Evolutionary conservation across 2,797 vertebrate genomes (phyloP).

Genomic region (Enteromius paludinosus): DNA sequence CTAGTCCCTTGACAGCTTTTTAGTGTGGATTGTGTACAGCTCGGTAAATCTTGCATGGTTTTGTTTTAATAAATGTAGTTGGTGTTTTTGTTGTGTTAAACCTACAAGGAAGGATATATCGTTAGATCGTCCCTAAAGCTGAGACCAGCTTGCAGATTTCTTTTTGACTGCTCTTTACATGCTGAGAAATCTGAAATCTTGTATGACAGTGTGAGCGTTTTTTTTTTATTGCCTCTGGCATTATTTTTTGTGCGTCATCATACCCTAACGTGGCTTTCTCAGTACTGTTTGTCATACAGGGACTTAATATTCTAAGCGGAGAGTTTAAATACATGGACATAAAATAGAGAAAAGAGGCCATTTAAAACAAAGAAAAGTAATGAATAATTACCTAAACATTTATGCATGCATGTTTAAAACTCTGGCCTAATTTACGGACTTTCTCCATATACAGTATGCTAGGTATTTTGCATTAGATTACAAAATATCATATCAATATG

Average conservation of each 20-base stretch:
- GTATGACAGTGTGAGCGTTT: neutral
- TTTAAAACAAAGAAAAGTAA: neutral
- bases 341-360: neutral
- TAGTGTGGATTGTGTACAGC: neutral
- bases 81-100: constrained; percentile 6
- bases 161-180: constrained; percentile 50
- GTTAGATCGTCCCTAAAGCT: constrained; percentile 7
- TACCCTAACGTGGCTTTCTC: neutral
- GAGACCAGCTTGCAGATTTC: constrained; percentile 67
- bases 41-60: constrained; percentile 5
- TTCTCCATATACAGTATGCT: neutral
- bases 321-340: neutral
- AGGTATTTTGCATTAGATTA: neutral
- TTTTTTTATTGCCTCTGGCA: neutral
- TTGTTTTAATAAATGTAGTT: constrained; percentile 3
- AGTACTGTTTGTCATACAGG: neutral
- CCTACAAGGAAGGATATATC: neutral
- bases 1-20: neutral
- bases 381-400: neutral
- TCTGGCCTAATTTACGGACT: neutral
- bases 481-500: neutral
- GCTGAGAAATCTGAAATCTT: constrained; percentile 15
- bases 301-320: neutral
- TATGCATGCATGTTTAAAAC: neutral
- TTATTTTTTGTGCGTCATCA: constrained; percentile 6